Conservation (phyloP, 2,797 vertebrate species). For the Yasuhikotakia modesta region DNA sequence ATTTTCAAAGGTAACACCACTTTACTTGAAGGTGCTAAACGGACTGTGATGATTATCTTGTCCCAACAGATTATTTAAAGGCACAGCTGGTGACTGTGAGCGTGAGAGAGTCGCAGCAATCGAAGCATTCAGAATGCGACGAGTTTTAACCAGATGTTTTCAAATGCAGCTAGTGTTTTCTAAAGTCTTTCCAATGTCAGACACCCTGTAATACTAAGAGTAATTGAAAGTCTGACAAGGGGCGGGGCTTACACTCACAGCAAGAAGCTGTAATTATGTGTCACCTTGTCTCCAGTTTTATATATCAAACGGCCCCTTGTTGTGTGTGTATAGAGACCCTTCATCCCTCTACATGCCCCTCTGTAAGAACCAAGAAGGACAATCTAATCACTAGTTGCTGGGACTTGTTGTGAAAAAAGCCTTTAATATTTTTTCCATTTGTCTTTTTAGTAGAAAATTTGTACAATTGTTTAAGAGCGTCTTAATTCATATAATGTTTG, state of each 20-base stretch:
- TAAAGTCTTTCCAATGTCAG: conserved; percentile 58
- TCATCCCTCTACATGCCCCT: conserved; percentile 31
- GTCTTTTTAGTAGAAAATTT: no score
- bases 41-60: conserved; percentile 9
- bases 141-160: conserved; percentile 47
- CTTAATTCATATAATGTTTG: neutral
- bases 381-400: neutral
- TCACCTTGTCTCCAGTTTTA: conserved; percentile 64
- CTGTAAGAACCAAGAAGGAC: conserved; percentile 35
- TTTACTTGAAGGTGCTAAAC: neutral
- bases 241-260: conserved; percentile 62
- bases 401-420: neutral
- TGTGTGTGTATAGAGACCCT: conserved; percentile 25
- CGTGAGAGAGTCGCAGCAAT: conserved; percentile 21
- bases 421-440: neutral
- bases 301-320: conserved; percentile 56
- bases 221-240: conserved; percentile 73
- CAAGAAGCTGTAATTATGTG: conserved; percentile 76
- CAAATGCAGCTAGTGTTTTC: conserved; percentile 63
- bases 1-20: conserved; percentile 4
- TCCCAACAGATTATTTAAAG: conserved; percentile 1
- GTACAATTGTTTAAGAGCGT: neutral
- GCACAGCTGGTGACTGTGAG: conserved; percentile 18
- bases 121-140: conserved; percentile 11
- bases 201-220: conserved; percentile 70